Evolutionary conservation across 1,140 invertebrate genomes (phyloP).

Genomic region (Orius insidiosus): DNA sequence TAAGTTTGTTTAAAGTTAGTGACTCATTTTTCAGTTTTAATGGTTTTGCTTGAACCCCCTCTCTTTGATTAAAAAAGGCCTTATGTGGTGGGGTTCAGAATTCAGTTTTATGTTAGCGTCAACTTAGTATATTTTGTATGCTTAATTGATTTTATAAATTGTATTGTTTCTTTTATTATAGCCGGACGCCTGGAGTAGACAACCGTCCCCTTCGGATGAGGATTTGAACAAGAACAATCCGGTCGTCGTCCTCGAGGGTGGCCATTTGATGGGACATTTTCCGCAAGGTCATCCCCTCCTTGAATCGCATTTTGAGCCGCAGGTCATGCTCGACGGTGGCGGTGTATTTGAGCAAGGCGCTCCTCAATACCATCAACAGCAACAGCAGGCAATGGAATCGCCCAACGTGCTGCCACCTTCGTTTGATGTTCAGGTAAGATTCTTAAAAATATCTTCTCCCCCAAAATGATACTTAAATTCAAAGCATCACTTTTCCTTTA

Average conservation of each 20-base stretch:
- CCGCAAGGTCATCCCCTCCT: conserved; percentile 28
- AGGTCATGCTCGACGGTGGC: conserved; percentile 18
- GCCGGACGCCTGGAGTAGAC: conserved; percentile 71
- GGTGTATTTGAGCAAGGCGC: conserved; percentile 15
- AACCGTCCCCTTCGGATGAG: conserved; percentile 80
- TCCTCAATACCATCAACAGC: conserved; percentile 26
- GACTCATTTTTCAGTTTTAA: no score
- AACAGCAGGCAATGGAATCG: conserved; percentile 37
- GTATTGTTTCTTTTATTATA: conserved; percentile 27
- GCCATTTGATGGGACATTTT: conserved; percentile 33
- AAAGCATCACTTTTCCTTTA: no score
- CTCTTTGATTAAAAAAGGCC: not conserved
- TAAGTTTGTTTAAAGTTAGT: no score
- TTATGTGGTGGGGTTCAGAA: not conserved
- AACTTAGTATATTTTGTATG: no score
- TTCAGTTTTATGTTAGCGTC: not conserved
- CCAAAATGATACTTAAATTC: no score
- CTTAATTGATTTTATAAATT: no score
- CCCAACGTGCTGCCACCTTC: conserved; percentile 27
- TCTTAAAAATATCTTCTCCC: no score
- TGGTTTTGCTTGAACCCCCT: no score
- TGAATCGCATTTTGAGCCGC: conserved; percentile 20
- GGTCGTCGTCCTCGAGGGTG: conserved; percentile 25
- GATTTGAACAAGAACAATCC: conserved; percentile 44
- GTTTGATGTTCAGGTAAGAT: conserved; percentile 34